These are phyloP conservation scores for Gerris lacustris DNA, from an alignment of 2,888 invertebrate species.

Conservation along the genomic window DNA sequence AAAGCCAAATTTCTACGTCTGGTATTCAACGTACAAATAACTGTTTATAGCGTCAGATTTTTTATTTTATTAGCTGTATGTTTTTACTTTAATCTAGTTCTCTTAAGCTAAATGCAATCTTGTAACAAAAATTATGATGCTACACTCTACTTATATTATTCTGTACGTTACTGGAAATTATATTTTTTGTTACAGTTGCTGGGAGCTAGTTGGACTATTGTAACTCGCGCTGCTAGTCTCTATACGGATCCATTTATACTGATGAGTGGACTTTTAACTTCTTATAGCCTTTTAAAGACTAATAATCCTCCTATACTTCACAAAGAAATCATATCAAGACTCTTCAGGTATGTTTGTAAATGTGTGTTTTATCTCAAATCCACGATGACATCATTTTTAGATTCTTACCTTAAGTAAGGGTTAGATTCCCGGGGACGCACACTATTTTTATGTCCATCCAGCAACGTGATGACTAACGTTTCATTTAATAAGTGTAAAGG, in stretches of 20 bases:
- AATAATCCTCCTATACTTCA: constrained; percentile 44
- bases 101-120: not conserved
- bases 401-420: no score
- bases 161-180: not conserved
- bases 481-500: no score
- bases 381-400: not conserved
- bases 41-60: no score
- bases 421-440: no score
- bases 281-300: constrained; percentile 48
- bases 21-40: no score
- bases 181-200: constrained; percentile 39
- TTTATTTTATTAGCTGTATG: no score
- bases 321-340: constrained; percentile 49
- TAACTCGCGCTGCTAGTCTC: constrained; percentile 54
- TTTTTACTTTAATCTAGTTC: no score
- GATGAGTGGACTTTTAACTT: constrained; percentile 53
- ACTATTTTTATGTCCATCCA: no score
- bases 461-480: no score
- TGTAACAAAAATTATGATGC: not conserved
- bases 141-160: no score
- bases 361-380: not conserved
- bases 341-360: constrained; percentile 40
- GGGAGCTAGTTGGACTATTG: constrained; percentile 51
- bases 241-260: constrained; percentile 61
- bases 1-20: no score